Evolutionary conservation across 2,888 invertebrate genomes (phyloP).

Genomic region (Drosophila ezoana): DNA sequence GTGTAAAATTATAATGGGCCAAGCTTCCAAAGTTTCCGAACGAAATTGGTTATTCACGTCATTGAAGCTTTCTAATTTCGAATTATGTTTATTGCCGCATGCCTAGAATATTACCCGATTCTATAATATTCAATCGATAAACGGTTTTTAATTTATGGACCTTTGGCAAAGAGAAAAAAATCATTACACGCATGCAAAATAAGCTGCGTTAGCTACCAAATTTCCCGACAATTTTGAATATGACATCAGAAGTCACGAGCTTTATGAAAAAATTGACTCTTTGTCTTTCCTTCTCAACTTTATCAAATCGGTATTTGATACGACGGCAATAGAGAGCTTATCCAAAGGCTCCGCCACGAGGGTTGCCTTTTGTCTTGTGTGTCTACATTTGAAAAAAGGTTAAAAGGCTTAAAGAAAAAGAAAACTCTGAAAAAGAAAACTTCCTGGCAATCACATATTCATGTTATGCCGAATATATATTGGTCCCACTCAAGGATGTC

Average conservation of each 20-base stretch:
- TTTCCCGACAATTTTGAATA: slow-evolving; percentile 24
- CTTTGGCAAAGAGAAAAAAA: slow-evolving; percentile 21
- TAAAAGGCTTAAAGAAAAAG: too few species aligned
- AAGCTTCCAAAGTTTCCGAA: not conserved
- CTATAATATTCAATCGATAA: slow-evolving; percentile 21
- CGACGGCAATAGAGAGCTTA: too few species aligned
- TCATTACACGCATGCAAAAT: slow-evolving; percentile 46
- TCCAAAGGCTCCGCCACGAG: too few species aligned
- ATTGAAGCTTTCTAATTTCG: slow-evolving; percentile 48
- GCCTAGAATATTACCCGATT: slow-evolving; percentile 33
- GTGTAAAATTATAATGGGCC: not conserved
- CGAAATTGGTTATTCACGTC: slow-evolving; percentile 41
- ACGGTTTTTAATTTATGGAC: slow-evolving; percentile 45
- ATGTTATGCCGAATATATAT: not conserved
- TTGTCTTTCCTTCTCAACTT: too few species aligned
- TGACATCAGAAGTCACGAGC: slow-evolving; percentile 19
- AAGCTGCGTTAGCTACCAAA: slow-evolving; percentile 19
- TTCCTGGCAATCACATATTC: too few species aligned
- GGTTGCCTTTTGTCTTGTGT: too few species aligned
- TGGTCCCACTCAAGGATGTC: not conserved
- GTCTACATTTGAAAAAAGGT: too few species aligned
- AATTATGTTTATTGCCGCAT: slow-evolving; percentile 46
- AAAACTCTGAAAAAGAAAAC: too few species aligned
- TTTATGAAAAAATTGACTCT: too few species aligned
- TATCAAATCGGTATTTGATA: not conserved